Evolutionary conservation across 2,797 vertebrate species (phyloP), one percentile per base, ranked within the genome.

Genomic region (Coracias cyanogaster): DNA sequence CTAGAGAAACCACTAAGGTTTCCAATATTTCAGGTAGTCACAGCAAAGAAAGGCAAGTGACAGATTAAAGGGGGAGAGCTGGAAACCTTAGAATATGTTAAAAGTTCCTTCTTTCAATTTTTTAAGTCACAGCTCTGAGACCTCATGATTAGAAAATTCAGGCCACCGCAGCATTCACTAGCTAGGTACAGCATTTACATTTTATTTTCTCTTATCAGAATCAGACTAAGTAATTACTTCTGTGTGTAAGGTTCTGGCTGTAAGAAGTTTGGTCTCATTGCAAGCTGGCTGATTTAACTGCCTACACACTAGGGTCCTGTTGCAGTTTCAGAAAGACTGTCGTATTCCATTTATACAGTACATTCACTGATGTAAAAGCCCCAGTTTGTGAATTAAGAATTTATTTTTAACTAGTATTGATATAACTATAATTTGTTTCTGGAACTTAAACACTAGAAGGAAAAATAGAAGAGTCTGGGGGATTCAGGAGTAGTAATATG

Each of bases 161-260:
- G 60, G 25, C 35, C 12, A 6, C 45, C 60, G 41, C 41, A 69
- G 29, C 51, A 33, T 51, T 86, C 54, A 20, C 61, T 82, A 49
- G 22, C 41, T 64, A 74, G 10, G 15, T 85, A 86, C 18, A 81
- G n/a, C 28, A 49, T 76, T 89, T 80, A 84, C 49, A 82, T 93
- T 87, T 91, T 8, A 84, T 92, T 89, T 90, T 73, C 55, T 85
- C 67, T 93, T 93, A 77, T 60, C 83, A 52, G 51, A 77, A 86
- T 77, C 60, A 90, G 65, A 61, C 41, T 43, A 29, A 37, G 49
- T 81, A 92, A 89, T 91, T 78, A 57, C 11, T 89, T 77, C 37
- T 58, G 24, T 39, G 37, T 19, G 41, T 25, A 66, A 52, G 37
- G 41, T 43, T 61, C 64, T 72, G 54, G 20, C 5, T 92, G 31